A percentile compares a stretch with the other conserved stretches of the same genome.
Evolutionary conservation across 2,797 vertebrate genomes (phyloP).

Genomic region (Halcyon smyrnensis): DNA sequence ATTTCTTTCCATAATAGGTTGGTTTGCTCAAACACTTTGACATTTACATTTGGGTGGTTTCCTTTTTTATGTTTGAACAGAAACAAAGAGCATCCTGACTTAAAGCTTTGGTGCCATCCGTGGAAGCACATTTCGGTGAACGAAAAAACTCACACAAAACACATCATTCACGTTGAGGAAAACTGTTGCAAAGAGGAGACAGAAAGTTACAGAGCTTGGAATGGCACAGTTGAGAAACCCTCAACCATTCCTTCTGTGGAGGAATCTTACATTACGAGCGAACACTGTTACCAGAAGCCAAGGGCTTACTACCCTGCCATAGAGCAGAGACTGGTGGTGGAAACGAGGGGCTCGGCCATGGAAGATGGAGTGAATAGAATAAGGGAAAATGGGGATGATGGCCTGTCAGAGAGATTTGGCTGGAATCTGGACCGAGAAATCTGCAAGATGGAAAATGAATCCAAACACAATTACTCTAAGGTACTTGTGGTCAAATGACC

Average conservation of each 20-base stretch:
- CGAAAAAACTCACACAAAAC: constrained; percentile 79
- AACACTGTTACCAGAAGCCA: constrained; percentile 98
- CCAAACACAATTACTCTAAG: constrained; percentile 79
- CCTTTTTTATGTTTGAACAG: constrained; percentile 72
- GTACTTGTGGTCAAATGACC: constrained; percentile 44
- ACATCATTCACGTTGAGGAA: constrained; percentile 73
- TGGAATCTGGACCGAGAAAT: constrained; percentile 85
- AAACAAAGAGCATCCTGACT: constrained; percentile 89
- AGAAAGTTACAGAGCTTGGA: constrained; percentile 82
- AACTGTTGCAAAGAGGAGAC: constrained; percentile 77
- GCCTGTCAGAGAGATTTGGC: constrained; percentile 80
- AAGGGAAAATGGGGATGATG: constrained; percentile 83
- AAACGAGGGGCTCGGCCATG: constrained; percentile 89
- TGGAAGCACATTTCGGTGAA: constrained; percentile 85
- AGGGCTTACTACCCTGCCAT: constrained; percentile 92
- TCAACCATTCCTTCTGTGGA: constrained; percentile 78
- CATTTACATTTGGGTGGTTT: not conserved
- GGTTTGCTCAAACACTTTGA: not conserved
- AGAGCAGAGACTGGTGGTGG: constrained; percentile 94
- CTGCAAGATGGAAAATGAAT: constrained; percentile 74
- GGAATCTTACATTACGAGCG: constrained; percentile 95
- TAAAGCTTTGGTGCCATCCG: constrained; percentile 93
- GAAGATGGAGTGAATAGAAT: constrained; percentile 88
- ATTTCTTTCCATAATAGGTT: not conserved
- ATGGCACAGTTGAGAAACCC: constrained; percentile 83